Percentiles rank a stretch among this genome's conserved stretches.
These are phyloP conservation scores for Leptinotarsa lineolata DNA, from an alignment of 1,140 invertebrate species.

Conservation along the genomic window DNA sequence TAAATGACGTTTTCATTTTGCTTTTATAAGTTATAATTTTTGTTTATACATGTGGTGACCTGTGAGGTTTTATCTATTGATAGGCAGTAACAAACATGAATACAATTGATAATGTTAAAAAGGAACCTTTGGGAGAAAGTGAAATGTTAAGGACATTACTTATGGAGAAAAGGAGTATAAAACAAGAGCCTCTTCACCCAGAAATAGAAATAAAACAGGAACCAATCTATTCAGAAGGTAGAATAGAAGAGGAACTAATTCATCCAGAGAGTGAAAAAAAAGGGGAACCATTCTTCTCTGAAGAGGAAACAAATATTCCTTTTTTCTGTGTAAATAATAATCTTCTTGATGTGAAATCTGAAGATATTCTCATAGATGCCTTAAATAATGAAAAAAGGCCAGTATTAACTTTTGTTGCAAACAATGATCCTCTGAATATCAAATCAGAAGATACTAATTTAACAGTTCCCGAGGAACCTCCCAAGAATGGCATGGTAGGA, in stretches of 20 bases:
- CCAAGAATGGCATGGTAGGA: too few relatives aligned
- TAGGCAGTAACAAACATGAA: not conserved
- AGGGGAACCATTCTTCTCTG: not conserved
- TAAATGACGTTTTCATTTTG: too few relatives aligned
- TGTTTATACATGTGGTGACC: too few relatives aligned
- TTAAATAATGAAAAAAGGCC: not conserved
- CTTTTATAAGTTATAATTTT: too few relatives aligned
- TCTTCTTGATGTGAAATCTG: conserved; percentile 3
- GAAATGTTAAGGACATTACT: not conserved
- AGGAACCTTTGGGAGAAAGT: not conserved
- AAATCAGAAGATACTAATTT: conserved; percentile 1
- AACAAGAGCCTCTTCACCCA: not conserved
- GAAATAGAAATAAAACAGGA: not conserved
- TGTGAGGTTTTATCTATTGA: too few relatives aligned
- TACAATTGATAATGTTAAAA: not conserved
- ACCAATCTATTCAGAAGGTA: not conserved
- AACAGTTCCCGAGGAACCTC: not conserved
- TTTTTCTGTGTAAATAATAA: not conserved
- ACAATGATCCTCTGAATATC: conserved; percentile 1
- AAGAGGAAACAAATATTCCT: not conserved
- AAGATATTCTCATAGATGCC: not conserved
- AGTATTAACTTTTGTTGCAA: not conserved
- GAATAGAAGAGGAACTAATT: not conserved
- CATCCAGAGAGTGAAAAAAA: not conserved
- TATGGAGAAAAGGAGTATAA: not conserved